Conservation (phyloP, 2,113 vertebrate species). For the Melierax canorus region DNA sequence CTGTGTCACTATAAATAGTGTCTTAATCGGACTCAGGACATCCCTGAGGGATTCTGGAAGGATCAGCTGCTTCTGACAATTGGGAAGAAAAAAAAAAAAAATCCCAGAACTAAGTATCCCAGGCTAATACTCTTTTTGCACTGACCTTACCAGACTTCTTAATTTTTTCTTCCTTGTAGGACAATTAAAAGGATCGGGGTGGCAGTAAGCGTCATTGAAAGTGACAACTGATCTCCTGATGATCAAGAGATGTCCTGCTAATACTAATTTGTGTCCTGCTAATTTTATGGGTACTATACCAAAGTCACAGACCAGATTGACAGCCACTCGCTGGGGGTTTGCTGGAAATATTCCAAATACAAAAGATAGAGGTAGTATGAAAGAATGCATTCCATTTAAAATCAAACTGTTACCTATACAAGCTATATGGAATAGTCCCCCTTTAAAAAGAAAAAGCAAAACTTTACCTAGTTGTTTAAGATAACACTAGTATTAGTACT, state of each 20-base stretch:
- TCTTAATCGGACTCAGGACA: not conserved
- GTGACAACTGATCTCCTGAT: not conserved
- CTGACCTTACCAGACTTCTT: not conserved
- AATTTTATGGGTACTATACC: not conserved
- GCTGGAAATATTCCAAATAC: not conserved
- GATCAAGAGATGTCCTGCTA: not conserved
- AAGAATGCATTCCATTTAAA: not conserved
- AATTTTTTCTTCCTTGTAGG: not conserved
- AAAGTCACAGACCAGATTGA: not conserved
- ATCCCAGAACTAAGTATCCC: not conserved
- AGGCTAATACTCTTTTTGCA: not conserved
- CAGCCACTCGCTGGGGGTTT: not conserved
- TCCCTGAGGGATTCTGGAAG: not conserved
- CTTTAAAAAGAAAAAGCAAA: not conserved
- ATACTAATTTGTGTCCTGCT: not conserved
- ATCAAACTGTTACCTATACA: not conserved
- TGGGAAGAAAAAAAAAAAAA: fast-evolving
- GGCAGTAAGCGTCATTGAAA: not conserved
- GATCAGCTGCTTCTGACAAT: not conserved
- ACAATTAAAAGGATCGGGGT: not conserved
- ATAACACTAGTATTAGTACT: not conserved
- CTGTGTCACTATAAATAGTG: not conserved
- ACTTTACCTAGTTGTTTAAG: not conserved
- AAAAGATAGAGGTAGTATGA: not conserved
- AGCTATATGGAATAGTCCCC: not conserved